Base-by-base conservation (phyloP, 2,113 vertebrate species). In the Spea multiplicata region DNA sequence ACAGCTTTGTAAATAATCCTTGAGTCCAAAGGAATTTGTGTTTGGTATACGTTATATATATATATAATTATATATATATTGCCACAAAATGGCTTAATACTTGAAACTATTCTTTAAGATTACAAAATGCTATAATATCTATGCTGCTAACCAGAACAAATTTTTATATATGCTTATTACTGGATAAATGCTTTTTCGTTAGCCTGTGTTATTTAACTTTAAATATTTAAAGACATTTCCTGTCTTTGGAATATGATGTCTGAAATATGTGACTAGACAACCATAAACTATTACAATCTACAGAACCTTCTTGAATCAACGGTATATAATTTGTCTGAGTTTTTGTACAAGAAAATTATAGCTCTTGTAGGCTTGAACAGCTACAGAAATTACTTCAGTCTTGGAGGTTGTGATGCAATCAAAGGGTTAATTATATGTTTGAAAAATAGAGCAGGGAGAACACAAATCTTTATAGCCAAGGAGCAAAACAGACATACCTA, bases 301-400 rank as follows among this genome's bases (percentile, higher is more conserved):
- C 53, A 61, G 45, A 68, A 76, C 75, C 66, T 45, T 45, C 75
- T 76, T 66, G 55, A 46, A 69, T 68, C 75, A 69, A 50, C 55
- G 62, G 62, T 77, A 57, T 77, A 77, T 77, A 71, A 77, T 71
- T 70, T 77, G 66, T 77, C 67, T 70, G 67, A 70, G 66, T 52
- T 77, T 30, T 77, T 71, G 55, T 64, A 70, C 75, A 47, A 46
- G 57, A 67, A 76, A 71, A 77, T 71, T 64, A 77, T 71, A 71
- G 75, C 71, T 77, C 47, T 77, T 66, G 55, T 61, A 49, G 14
- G 46, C 55, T n/a, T 70, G 53, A 69, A 8, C 17, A 61, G 66
- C 55, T 57, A 44, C 68, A 44, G 55, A 49, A 70, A 70, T 69
- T 8, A 76, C 30, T 76, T 44, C 59, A 76, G 8, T 5, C 12